Evolutionary conservation across 1,140 invertebrate genomes (phyloP).

Genomic region (Orchesella cincta): DNA sequence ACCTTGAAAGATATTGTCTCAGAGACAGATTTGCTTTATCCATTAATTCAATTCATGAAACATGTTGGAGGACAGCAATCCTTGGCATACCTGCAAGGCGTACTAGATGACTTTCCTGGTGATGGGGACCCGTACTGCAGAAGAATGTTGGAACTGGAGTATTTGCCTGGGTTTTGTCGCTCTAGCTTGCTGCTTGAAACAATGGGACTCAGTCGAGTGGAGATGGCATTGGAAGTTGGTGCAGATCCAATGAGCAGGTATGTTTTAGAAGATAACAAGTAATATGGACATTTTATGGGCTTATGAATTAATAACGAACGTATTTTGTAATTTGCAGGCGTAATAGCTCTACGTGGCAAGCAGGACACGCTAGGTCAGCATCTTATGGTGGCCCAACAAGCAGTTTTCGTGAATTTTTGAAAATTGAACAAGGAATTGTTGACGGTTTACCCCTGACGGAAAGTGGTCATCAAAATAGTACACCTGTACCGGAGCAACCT

Average conservation of each 20-base stretch:
- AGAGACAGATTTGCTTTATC: slow-evolving; percentile 47
- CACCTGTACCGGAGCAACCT: neutral
- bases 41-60: slow-evolving; percentile 49
- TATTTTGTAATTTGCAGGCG: neutral
- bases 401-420: slow-evolving; percentile 28
- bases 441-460: slow-evolving; percentile 45
- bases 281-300: neutral
- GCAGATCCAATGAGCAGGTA: slow-evolving; percentile 18
- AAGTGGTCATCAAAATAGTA: neutral
- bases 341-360: neutral
- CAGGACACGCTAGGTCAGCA: slow-evolving; percentile 34
- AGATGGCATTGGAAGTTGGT: slow-evolving; percentile 43
- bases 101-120: slow-evolving; percentile 43
- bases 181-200: slow-evolving; percentile 42
- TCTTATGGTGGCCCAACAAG: slow-evolving; percentile 39
- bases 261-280: neutral
- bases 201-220: slow-evolving; percentile 45
- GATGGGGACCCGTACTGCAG: slow-evolving; percentile 43
- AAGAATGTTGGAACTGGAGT: slow-evolving; percentile 44
- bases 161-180: slow-evolving; percentile 44
- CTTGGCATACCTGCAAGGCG: slow-evolving; percentile 48
- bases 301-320: neutral
- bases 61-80: slow-evolving; percentile 36
- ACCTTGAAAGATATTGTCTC: slow-evolving; percentile 40
- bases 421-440: slow-evolving; percentile 43